Evolutionary conservation across 30 jellyfish, hydroid and myxozoan species (phyloP).

Genomic region (Phacellophora camtschatica): DNA sequence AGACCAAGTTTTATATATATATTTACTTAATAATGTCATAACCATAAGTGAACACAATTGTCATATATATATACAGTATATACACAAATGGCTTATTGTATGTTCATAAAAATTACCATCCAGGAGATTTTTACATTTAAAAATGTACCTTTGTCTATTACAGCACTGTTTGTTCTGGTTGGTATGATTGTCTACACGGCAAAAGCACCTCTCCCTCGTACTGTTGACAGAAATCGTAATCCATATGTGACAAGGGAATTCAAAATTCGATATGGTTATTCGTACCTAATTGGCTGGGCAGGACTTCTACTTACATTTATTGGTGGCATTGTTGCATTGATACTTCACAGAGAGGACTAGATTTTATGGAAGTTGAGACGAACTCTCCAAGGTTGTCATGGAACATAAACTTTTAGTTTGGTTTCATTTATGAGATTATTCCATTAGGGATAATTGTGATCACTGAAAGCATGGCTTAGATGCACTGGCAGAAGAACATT

Average conservation of each 20-base stretch:
- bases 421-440: not conserved
- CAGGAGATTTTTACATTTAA: too few species aligned
- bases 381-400: not conserved
- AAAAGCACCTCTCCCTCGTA: constrained; percentile 74
- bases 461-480: too few species aligned
- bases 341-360: constrained; percentile 39
- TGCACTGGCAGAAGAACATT: too few species aligned
- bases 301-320: constrained; percentile 52
- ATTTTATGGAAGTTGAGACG: not conserved
- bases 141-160: too few species aligned
- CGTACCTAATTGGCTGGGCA: constrained; percentile 78
- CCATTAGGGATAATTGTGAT: too few species aligned
- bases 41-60: too few species aligned
- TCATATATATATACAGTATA: too few species aligned
- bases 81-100: too few species aligned
- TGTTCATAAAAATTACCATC: too few species aligned
- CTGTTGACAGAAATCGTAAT: constrained; percentile 57
- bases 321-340: constrained; percentile 60
- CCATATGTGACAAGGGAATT: constrained; percentile 64
- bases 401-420: too few species aligned
- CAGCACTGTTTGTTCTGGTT: constrained; percentile 61
- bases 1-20: too few species aligned
- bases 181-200: constrained; percentile 84
- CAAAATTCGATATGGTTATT: constrained; percentile 69
- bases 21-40: too few species aligned